Percentiles rank a stretch among this genome's conserved stretches.
These are phyloP conservation scores for Mungos mungo DNA, from an alignment of 2,113 vertebrate genomes.

Conservation along the genomic window DNA sequence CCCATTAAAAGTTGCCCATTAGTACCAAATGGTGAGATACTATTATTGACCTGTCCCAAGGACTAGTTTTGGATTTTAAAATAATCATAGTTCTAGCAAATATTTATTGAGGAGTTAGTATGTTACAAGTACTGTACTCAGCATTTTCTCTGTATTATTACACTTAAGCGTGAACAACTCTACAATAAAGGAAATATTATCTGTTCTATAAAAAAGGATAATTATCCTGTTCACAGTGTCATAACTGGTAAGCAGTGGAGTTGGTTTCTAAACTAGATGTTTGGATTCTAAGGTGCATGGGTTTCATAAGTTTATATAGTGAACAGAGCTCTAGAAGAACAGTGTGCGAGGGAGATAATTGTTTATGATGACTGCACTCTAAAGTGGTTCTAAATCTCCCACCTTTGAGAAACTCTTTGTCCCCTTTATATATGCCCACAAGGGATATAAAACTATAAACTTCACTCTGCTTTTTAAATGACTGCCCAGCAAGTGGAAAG, in stretches of 20 bases:
- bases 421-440: not conserved
- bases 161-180: not conserved
- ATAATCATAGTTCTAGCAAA: slow-evolving; percentile 11
- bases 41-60: not conserved
- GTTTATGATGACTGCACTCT: not conserved
- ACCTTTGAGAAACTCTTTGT: not conserved
- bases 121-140: not conserved
- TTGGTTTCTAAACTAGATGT: not conserved
- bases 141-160: not conserved
- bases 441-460: slow-evolving; percentile 27
- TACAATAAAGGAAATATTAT: not conserved
- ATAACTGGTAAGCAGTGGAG: not conserved
- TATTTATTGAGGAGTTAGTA: not conserved
- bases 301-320: not conserved
- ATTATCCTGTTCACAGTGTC: not conserved
- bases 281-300: not conserved
- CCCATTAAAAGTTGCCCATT: not conserved
- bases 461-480: slow-evolving; percentile 56
- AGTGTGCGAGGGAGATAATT: slow-evolving; percentile 34
- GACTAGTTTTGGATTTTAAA: not conserved
- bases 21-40: not conserved
- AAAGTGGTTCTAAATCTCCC: slow-evolving; percentile 50
- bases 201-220: not conserved
- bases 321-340: not conserved
- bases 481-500: slow-evolving; percentile 36